Conservation (phyloP, 2,888 invertebrate genomes). For the Synergus umbraculus region DNA sequence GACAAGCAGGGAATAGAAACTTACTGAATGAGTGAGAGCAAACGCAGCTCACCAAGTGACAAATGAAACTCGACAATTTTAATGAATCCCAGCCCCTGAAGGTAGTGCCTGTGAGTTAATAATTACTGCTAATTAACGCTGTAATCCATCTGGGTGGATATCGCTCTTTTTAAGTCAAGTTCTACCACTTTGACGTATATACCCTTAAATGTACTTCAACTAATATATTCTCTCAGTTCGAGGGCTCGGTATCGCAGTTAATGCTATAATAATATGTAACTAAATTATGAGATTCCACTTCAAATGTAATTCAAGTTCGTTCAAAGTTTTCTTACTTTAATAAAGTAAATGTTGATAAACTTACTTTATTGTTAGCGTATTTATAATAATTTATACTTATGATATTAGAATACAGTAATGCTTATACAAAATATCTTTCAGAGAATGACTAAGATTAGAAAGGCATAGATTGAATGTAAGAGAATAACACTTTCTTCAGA, state of each 20-base stretch:
- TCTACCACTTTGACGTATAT: neutral
- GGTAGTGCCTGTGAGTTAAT: neutral
- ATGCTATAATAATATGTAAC: neutral
- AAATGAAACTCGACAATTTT: constrained; percentile 39
- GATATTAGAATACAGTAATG: neutral
- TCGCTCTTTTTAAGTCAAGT: constrained; percentile 3
- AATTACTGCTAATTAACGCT: constrained; percentile 37
- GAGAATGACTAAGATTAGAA: neutral
- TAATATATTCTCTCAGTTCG: neutral
- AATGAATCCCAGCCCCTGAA: constrained; percentile 18
- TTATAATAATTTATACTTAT: too few species aligned
- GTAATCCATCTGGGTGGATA: constrained; percentile 6
- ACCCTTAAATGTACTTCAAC: neutral
- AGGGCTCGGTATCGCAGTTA: neutral
- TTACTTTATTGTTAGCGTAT: too few species aligned
- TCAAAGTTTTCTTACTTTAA: too few species aligned
- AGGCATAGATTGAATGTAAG: neutral
- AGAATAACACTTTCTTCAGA: neutral
- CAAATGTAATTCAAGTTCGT: neutral
- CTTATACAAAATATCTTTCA: neutral
- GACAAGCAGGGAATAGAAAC: constrained; percentile 9
- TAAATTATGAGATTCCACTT: neutral
- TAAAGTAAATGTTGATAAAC: too few species aligned
- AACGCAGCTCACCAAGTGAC: constrained; percentile 29
- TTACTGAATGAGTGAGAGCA: constrained; percentile 20